Percentiles rank a stretch among this genome's conserved stretches.
Conservation (phyloP, 2,888 invertebrate genomes). For the Criorhina ranunculi region DNA sequence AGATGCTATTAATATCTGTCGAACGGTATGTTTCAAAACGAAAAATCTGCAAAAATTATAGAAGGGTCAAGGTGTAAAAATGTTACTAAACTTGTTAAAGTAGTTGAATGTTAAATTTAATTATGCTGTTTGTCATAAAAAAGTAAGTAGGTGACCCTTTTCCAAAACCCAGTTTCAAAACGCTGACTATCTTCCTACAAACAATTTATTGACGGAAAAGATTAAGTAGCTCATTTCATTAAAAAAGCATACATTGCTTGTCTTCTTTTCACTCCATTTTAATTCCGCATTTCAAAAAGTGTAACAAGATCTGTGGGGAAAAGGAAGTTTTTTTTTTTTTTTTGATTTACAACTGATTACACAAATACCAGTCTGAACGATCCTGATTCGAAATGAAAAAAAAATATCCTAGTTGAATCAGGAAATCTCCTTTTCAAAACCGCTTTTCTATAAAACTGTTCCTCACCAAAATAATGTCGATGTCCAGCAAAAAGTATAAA, state of each 20-base stretch:
- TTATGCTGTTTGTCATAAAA: too few species aligned
- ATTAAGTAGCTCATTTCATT: too few species aligned
- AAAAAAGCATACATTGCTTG: background rate
- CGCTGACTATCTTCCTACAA: too few species aligned
- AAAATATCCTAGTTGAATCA: slow-evolving; percentile 41
- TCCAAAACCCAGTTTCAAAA: too few species aligned
- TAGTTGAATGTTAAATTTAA: too few species aligned
- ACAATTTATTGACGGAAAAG: too few species aligned
- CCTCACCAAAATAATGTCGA: slow-evolving; percentile 16
- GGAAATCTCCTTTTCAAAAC: slow-evolving; percentile 38
- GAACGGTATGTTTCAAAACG: background rate
- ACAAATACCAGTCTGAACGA: too few species aligned
- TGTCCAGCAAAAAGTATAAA: slow-evolving; percentile 49
- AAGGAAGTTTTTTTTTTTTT: too few species aligned
- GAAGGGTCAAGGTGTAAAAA: slow-evolving; percentile 8
- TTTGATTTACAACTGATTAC: too few species aligned
- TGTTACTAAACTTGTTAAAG: too few species aligned
- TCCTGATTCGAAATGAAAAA: background rate
- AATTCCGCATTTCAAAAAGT: background rate
- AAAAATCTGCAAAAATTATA: background rate
- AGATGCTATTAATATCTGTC: slow-evolving; percentile 2
- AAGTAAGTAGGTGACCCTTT: too few species aligned
- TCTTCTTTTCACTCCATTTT: background rate
- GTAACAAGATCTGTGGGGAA: background rate
- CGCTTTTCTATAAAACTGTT: slow-evolving; percentile 6